Evolutionary conservation across 2,888 invertebrate species (phyloP).

Genomic region (Urechis unicinctus): DNA sequence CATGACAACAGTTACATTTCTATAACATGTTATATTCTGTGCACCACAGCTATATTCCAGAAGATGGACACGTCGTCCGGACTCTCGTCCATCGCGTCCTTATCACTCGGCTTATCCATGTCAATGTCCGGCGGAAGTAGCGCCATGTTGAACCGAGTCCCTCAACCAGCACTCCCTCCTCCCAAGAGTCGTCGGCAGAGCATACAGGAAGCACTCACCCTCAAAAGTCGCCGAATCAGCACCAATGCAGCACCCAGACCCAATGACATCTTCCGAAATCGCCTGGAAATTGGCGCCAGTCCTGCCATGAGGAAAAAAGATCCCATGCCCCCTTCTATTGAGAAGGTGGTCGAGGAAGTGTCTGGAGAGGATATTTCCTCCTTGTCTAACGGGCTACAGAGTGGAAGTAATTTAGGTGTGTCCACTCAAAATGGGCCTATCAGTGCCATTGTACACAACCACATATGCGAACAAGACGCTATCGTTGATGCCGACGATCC

Average conservation of each 20-base stretch:
- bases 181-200: neutral
- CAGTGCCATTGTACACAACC: too few relatives aligned
- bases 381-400: too few relatives aligned
- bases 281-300: neutral
- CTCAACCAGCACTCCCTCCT: neutral
- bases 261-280: neutral
- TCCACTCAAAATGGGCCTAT: too few relatives aligned
- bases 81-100: constrained; percentile 21
- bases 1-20: neutral
- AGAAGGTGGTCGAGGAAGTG: neutral
- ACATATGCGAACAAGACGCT: too few relatives aligned
- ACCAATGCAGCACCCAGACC: too few relatives aligned
- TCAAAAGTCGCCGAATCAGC: neutral
- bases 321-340: neutral
- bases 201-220: neutral
- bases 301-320: neutral
- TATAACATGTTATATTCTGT: too few relatives aligned
- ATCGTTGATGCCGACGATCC: too few relatives aligned
- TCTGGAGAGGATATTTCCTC: too few relatives aligned
- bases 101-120: constrained; percentile 23
- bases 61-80: constrained; percentile 22
- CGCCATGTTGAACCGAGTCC: neutral
- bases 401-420: too few relatives aligned
- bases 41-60: constrained; percentile 16
- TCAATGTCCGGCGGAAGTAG: constrained; percentile 17